Evolutionary conservation across 2,888 invertebrate species (phyloP), one percentile per base, ranked within the genome.

Genomic region (Sphaerophoria taeniata): DNA sequence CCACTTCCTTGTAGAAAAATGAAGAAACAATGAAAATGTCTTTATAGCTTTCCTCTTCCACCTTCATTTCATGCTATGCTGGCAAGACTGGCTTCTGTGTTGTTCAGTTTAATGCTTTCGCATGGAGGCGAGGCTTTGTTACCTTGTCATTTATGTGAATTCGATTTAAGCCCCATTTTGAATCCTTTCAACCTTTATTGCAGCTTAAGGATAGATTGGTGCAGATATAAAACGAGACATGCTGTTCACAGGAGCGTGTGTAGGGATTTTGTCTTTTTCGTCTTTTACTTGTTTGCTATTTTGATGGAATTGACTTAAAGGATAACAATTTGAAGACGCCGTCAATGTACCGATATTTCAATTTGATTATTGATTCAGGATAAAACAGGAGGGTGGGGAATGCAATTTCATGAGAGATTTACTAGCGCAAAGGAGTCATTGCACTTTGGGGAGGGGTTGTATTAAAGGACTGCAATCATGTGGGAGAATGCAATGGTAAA

Each of bases 251-350:
- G 16, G 2, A 36, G 14, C 0, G 6, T 14, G 2, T 14, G 7
- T n/a, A 63, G 56, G 63, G 58, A 14, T 72, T 16, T 39, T 36
- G 9, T 6, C n/a, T n/a, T n/a, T n/a, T n/a, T n/a, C n/a, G n/a
- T 34, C 24, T 34, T 56, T n/a, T 7, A n/a, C 6, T 56, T 56
- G 11, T 33, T 39, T 6, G 51, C 24, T 39, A 5, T 51, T 67
- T 24, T 39, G 45, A 61, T 65, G 51, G 55, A 85, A 85, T 85
- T 85, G 85, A 85, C 85, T 85, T 81, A 77, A 76, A 81, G 81
- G 85, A 81, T 85, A 85, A 85, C 81, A 73, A 76, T 85, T 85
- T 85, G 76, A 81, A 58, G 61, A 76, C 24, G 36, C 60, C n/a
- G 34, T 43, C n/a, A n/a, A n/a, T n/a, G 7, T 76, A 12, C 60